Evolutionary conservation across 2,888 invertebrate genomes (phyloP).

Genomic region (Phasia obesa): DNA sequence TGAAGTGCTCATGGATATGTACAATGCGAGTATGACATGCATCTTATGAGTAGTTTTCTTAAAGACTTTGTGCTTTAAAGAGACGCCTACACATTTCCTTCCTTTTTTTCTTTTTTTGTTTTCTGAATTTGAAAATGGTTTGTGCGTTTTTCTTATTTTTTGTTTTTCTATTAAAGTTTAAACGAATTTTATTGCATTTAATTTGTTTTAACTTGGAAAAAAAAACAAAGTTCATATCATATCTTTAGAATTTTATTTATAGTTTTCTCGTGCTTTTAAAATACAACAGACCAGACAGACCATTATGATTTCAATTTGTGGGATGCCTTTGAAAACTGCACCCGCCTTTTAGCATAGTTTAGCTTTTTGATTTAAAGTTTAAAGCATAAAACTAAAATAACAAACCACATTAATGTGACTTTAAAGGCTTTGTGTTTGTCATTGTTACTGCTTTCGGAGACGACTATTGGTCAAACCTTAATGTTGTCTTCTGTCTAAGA

Average conservation of each 20-base stretch:
- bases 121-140: slow-evolving; percentile 19
- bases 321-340: slow-evolving; percentile 55
- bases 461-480: slow-evolving; percentile 31
- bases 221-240: background rate
- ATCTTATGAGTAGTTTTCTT: slow-evolving; percentile 25
- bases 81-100: slow-evolving; percentile 67
- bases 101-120: slow-evolving; percentile 23
- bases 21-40: slow-evolving; percentile 22
- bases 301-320: slow-evolving; percentile 10
- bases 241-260: slow-evolving; percentile 30
- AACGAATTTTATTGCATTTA: slow-evolving; percentile 66
- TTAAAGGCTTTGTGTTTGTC: slow-evolving; percentile 18
- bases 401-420: slow-evolving; percentile 30
- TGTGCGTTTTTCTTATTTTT: slow-evolving; percentile 2
- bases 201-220: slow-evolving; percentile 54
- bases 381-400: slow-evolving; percentile 32
- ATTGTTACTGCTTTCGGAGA: slow-evolving; percentile 20
- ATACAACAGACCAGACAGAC: slow-evolving; percentile 24
- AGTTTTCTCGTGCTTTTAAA: slow-evolving; percentile 12
- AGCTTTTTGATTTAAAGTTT: slow-evolving; percentile 9
- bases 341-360: slow-evolving; percentile 63
- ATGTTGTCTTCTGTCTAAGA: background rate
- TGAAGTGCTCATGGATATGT: slow-evolving; percentile 34
- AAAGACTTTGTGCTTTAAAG: slow-evolving; percentile 32
- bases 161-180: slow-evolving; percentile 20